Base-by-base conservation (phyloP, 2,888 invertebrate species). In the Calliphora vomitoria region DNA sequence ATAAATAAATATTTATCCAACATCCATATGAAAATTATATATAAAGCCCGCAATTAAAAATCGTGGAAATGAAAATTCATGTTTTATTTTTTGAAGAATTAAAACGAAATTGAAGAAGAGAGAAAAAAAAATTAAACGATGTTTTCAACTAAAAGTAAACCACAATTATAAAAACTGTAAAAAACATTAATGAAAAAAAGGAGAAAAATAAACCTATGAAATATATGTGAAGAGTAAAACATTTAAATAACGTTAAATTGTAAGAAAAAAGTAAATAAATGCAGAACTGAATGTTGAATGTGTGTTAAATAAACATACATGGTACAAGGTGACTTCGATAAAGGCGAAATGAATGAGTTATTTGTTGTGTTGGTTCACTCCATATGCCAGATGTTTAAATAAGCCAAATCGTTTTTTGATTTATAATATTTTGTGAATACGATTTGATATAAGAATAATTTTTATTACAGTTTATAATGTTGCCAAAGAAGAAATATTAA, bases 11-110 rank as follows among this genome's bases (percentile, higher is more conserved):
- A 78, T 79, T 86, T 79, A 60, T 10, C 25, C 58, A 86, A 68
- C 66, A 74, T 82, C 1, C 18, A 74, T 68, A 72, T 74, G 60
- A 86, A 74, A 86, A 53, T 62, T 68, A 82, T 79, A 83, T 55
- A 78, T 47, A 62, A 83, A 79, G 38, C n/a, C 68, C 47, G 60
- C 86, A 82, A 86, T 86, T 86, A 82, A 62, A 82, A 78, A 60
- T 75, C 58, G 25, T 66, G 47, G n/a, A 58, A 47, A 71, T 71
- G 31, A 38, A 64, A 50, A 71, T 31, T 66, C 18, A 68, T 47
- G 10, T 69, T 44, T 11, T 31, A 25, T 25, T 38, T 60, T 41
- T 41, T 44, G 5, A 53, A 38, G n/a, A 53, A 55, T 35, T 71
- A 53, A 50, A 71, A 35, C 13, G 31, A 50, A 18, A 18, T 11